Evolutionary conservation across 2,888 invertebrate species (phyloP), one percentile per base, ranked within the genome.

Genomic region (Melipona bicolor): DNA sequence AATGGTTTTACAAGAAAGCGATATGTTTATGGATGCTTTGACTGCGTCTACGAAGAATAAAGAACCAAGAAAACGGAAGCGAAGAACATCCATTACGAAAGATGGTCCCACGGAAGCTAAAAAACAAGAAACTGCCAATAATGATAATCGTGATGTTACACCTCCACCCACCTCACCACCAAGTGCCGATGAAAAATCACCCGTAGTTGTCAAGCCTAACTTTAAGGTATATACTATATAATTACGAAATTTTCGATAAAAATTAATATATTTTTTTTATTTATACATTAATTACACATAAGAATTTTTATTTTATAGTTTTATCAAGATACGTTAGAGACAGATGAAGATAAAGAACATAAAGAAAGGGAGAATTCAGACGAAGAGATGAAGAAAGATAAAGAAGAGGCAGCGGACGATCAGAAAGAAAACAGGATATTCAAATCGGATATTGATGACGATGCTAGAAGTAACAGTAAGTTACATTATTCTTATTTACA

Each of bases 21-120:
- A 98, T 92, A 97, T 98, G 95, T 99, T 99, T 94, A 98, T 98
- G 97, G 98, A 98, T 94, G 98, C 98, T 0, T 95, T 99, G 56
- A 97, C 97, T 3, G 96, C 97, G 1, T 97, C 97, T 13, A 96
- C 97, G 49, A 95, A 94, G 95, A 97, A 95, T 96, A 96, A 97
- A 93, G 97, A 97, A 86, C 96, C 96, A 2, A 96, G 97, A 91
- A 98, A 98, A 93, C 96, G 97, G 80, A 98, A 98, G 94, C 96
- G 98, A 67, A 95, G 97, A 65, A 96, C 96, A 0, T 97, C 97
- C 88, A 95, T 96, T 5, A 96, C 97, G 3, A 97, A 97, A 93
- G 97, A 97, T 90, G 96, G 95, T 11, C 91, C 95, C 1, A 94
- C 93, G 73, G 96, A 96, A 59, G 92, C 95, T 11, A 96, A 96